These are phyloP conservation scores for Gallinago solitaria DNA, from an alignment of 2,797 vertebrate species.

Conservation along the genomic window DNA sequence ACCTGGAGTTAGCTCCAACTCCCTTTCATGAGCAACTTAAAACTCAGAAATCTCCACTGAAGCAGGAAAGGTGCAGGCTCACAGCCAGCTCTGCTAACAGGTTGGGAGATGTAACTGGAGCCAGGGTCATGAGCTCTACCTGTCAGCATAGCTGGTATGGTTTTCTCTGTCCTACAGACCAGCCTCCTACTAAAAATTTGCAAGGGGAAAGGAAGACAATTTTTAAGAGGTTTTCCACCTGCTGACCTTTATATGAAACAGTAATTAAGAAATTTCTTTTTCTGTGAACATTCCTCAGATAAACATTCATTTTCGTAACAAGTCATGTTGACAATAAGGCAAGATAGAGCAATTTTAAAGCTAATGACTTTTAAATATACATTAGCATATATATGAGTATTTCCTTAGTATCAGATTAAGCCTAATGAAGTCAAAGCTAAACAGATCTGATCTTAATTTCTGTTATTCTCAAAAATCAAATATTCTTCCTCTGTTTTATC, in stretches of 20 bases:
- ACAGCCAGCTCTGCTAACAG: not conserved
- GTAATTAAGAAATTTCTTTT: not conserved
- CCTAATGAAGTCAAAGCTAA: not conserved
- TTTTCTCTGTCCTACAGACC: not conserved
- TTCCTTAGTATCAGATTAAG: not conserved
- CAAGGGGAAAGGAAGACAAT: not conserved
- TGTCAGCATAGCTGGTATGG: rapidly evolving
- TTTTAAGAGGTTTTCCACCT: not conserved
- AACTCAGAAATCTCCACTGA: not conserved
- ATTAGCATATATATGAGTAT: not conserved
- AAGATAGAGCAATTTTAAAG: not conserved
- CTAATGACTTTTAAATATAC: not conserved
- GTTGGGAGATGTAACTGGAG: rapidly evolving
- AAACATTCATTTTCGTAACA: not conserved
- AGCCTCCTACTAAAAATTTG: not conserved
- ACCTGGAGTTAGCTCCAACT: not conserved
- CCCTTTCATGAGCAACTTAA: not conserved
- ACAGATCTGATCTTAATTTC: not conserved
- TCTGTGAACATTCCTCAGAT: not conserved
- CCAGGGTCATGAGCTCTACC: not conserved
- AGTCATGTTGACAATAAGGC: not conserved
- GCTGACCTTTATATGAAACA: not conserved
- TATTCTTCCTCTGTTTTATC: not conserved
- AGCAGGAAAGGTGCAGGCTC: not conserved
- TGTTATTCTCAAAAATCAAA: not conserved